Percentiles rank a stretch among this genome's conserved stretches.
Conservation (phyloP, 2,113 vertebrate species). For the Lichenostomus cassidix region DNA sequence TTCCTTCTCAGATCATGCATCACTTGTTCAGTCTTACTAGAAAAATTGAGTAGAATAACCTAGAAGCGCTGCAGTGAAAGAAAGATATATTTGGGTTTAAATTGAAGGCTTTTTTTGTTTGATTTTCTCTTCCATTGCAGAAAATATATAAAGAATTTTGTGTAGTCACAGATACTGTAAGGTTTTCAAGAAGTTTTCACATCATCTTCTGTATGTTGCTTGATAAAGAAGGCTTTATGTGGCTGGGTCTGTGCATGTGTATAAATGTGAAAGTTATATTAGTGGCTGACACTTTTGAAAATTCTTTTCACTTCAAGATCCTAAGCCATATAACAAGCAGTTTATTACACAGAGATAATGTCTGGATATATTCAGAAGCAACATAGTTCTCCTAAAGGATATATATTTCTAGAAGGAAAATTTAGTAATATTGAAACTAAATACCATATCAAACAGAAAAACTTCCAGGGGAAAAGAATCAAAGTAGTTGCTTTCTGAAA, state of each 20-base stretch:
- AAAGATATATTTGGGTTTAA: neutral
- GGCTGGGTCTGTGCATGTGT: neutral
- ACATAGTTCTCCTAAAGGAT: neutral
- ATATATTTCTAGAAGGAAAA: neutral
- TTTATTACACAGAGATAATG: neutral
- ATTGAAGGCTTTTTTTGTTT: neutral
- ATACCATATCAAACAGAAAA: neutral
- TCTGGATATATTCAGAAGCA: neutral
- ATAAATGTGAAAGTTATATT: neutral
- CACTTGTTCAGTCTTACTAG: neutral
- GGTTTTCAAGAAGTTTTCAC: neutral
- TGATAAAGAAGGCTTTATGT: neutral
- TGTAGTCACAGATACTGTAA: neutral
- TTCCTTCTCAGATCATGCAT: neutral
- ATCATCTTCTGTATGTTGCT: neutral
- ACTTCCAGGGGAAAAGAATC: neutral
- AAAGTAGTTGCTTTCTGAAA: neutral
- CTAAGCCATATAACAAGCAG: neutral
- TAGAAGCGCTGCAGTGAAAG: neutral
- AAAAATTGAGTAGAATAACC: neutral
- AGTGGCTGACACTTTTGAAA: neutral
- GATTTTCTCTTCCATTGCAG: neutral
- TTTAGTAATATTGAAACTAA: neutral
- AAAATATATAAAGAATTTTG: neutral
- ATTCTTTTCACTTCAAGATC: neutral